Evolutionary conservation across 2,888 invertebrate species (phyloP).

Genomic region (Chaitophorus viminalis): DNA sequence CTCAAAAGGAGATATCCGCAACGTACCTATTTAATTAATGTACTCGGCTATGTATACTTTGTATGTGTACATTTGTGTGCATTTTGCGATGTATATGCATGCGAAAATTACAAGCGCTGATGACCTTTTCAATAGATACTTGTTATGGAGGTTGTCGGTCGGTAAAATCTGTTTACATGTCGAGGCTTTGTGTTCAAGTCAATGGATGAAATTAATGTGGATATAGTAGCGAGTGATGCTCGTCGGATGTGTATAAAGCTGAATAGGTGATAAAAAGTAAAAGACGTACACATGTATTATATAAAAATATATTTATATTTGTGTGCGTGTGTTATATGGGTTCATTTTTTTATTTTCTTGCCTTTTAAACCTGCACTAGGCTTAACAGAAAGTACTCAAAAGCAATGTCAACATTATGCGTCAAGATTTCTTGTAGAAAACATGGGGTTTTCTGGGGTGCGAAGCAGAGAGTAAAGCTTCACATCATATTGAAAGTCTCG

Average conservation of each 20-base stretch:
- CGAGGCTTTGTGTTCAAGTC: conserved; percentile 31
- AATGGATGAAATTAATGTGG: conserved; percentile 12
- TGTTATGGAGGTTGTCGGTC: not conserved
- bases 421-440: conserved; percentile 23
- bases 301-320: not conserved
- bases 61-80: not conserved
- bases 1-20: not conserved
- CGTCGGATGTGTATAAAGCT: not conserved
- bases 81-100: not conserved
- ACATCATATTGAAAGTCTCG: not conserved
- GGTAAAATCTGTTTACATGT: conserved; percentile 40
- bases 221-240: conserved; percentile 11
- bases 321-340: too few species aligned
- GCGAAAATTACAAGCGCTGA: conserved; percentile 29
- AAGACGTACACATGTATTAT: not conserved
- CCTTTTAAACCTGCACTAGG: conserved; percentile 18
- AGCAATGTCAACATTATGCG: conserved; percentile 26
- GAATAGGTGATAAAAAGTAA: conserved; percentile 38
- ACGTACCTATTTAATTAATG: conserved; percentile 24
- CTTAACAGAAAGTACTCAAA: conserved; percentile 14
- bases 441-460: conserved; percentile 3
- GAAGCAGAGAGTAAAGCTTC: not conserved
- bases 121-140: conserved; percentile 40
- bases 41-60: not conserved
- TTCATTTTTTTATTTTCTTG: not conserved